Evolutionary conservation across 2,888 invertebrate genomes (phyloP), one percentile per base, ranked within the genome.

Genomic region (Oligia fasciuncula): DNA sequence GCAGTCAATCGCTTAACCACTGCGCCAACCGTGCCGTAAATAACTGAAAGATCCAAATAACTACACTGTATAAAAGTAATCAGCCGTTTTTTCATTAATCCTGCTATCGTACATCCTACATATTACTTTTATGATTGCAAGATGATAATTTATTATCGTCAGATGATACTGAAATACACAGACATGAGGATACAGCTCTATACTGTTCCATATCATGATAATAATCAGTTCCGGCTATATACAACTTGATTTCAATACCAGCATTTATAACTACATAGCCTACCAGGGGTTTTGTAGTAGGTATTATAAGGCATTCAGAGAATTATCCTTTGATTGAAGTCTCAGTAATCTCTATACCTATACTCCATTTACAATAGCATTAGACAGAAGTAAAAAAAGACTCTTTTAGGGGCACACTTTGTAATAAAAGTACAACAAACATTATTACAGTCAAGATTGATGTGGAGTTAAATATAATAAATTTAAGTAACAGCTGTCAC

Each of bases 261-360:
- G n/a, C 82, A 82, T 68, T 43, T 57, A 23, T 40, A 69, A 46
- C 49, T 57, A 74, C 35, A 68, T 43, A 75, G 40, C 5, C 43
- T 60, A 40, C 40, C 40, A 40, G 40, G 5, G 40, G 40, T 40
- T 40, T 5, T 40, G 40, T 40, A 40, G 40, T 40, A 40, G 29
- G 29, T 29, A 5, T 29, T 46, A n/a, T 49, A 43, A 67, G 35
- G 49, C 35, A 67, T 81, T 70, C 54, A 68, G 49, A 35, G 11
- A 57, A 79, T 63, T 62, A 79, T 67, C n/a, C 84, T 67, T 71
- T 71, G 81, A 81, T 84, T 79, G 62, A 67, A 62, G 40, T 62
- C 57, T 46, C 51, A 71, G 43, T 66, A 65, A 70, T 57, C 19
- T 46, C n/a, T 67, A 62, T n/a, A n/a, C n/a, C n/a, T n/a, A n/a